Base-by-base conservation (phyloP, 2,888 invertebrate genomes). In the Helleia helle region DNA sequence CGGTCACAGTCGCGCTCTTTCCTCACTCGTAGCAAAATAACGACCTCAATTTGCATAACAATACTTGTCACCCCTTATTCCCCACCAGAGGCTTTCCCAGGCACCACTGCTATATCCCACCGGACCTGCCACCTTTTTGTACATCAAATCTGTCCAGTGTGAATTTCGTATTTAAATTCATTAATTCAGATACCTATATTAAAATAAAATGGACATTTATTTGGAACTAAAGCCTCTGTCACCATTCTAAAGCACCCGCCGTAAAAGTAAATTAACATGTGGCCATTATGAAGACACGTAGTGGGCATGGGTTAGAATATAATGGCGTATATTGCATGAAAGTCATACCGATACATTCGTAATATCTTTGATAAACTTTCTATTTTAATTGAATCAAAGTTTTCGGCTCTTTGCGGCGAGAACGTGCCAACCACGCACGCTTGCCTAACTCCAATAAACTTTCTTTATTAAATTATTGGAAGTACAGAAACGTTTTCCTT, bases 31-130 rank as follows among this genome's bases (percentile, higher is more conserved):
- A 74, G 75, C 76, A 75, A 80, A 81, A 84, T 84, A 81, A 84
- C 81, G 81, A 83, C 83, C 80, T 77, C 79, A 79, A 83, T 84
- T 83, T 83, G 73, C 83, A 84, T 84, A 84, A 83, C 83, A 84
- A 81, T 83, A 75, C 79, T 81, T 72, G 75, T 77, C 80, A 80
- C 81, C 81, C 80, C 80, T 77, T 74, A 73, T 73, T 71, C 75
- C 71, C 77, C 63, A 71, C 75, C 71, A 71, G 72, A 64, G 79
- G 73, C 79, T 76, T 79, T 75, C 69, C 67, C 75, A 73, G 77
- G 73, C 73, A 63, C 62, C 65, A 56, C 62, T 59, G 58, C 65
- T 49, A 52, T 60, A 66, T 77, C 81, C 77, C 80, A 69, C 59
- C 61, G 80, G 80, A 75, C 73, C 60, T 59, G 59, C 65, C 68